Evolutionary conservation across 2,797 vertebrate genomes (phyloP).

Genomic region (Apodemus agrarius): DNA sequence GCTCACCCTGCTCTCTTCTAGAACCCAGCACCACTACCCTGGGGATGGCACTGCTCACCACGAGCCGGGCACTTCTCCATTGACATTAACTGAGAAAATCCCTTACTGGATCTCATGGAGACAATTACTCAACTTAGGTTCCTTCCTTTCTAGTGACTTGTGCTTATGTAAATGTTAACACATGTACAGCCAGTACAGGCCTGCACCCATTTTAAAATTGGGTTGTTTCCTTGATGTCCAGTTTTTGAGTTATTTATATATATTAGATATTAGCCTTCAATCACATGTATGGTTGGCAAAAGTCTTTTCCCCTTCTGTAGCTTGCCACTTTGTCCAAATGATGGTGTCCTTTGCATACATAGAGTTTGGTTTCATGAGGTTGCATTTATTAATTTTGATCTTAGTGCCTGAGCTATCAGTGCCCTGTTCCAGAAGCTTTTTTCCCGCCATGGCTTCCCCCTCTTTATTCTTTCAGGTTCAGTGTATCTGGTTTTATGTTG

Average conservation of each 20-base stretch:
- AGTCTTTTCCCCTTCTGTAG: neutral
- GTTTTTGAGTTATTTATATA: neutral
- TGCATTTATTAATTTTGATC: neutral
- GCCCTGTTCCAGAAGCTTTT: neutral
- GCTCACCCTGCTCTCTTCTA: neutral
- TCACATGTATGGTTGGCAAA: neutral
- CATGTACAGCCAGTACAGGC: neutral
- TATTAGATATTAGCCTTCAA: neutral
- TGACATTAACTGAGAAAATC: neutral
- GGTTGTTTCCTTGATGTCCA: neutral
- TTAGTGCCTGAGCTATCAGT: neutral
- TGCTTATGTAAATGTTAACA: neutral
- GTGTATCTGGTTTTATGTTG: neutral
- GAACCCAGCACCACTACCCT: neutral
- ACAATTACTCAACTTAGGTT: neutral
- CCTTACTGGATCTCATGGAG: neutral
- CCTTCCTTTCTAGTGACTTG: neutral
- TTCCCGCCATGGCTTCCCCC: too few species aligned
- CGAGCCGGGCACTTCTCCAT: neutral
- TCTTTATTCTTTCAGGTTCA: neutral
- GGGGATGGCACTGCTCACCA: neutral
- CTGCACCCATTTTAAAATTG: neutral
- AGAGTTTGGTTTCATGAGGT: neutral
- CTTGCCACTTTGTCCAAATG: neutral
- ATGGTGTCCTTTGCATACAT: neutral